Conservation (phyloP, 2,797 vertebrate species). For the Galagoides demidoff region DNA sequence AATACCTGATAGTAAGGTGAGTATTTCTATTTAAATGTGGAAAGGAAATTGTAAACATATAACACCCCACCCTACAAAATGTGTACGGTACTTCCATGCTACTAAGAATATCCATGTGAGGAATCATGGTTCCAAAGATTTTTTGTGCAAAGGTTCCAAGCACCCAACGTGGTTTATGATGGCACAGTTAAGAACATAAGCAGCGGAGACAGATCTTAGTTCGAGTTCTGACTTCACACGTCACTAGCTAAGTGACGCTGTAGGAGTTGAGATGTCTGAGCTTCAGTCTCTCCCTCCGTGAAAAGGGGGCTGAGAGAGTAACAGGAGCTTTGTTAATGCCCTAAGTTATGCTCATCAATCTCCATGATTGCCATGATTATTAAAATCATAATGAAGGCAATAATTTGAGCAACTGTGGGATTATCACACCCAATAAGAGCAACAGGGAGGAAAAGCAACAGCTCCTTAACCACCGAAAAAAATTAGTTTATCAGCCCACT, state of each 20-base stretch:
- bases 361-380: neutral
- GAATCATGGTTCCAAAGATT: neutral
- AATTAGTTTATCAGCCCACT: slow-evolving; percentile 21
- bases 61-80: neutral
- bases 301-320: neutral
- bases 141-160: neutral
- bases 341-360: neutral
- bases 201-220: neutral
- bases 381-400: neutral
- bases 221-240: neutral
- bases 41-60: neutral
- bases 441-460: slow-evolving; percentile 15
- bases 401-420: neutral
- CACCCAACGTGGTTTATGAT: neutral
- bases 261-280: neutral
- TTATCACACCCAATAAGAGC: neutral
- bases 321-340: neutral
- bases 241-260: neutral
- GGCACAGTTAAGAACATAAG: neutral
- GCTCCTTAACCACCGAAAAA: slow-evolving; percentile 22
- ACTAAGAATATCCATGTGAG: neutral
- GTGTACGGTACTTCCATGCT: neutral
- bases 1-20: neutral
- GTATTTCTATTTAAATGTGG: neutral
- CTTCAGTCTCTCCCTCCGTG: neutral